Percentiles rank a stretch among this genome's conserved stretches.
phyloP scores from a whole-genome alignment of 2,888 invertebrate species.

The Plusia festucae region DNA sequence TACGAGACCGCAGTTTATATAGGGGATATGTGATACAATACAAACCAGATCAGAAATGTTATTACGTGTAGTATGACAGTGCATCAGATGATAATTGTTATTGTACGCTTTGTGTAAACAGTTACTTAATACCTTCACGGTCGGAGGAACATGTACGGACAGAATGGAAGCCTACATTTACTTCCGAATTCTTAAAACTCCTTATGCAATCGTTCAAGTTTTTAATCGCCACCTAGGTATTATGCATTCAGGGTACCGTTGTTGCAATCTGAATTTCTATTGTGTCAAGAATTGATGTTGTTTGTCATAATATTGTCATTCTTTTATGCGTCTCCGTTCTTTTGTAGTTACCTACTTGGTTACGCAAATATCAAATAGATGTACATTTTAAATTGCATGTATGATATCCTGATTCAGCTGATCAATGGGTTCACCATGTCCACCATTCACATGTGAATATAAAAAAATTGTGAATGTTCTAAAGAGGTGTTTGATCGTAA shows the following conservation, averaged over 20 bases:
- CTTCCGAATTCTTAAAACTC: conserved; percentile 76
- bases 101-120: conserved; percentile 62
- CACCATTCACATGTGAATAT: too few species aligned
- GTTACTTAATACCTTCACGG: conserved; percentile 73
- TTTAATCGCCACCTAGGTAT: conserved; percentile 48
- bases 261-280: conserved; percentile 55
- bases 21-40: conserved; percentile 13
- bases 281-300: conserved; percentile 43
- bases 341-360: neutral
- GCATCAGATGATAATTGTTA: conserved; percentile 37
- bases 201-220: conserved; percentile 65
- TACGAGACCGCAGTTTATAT: neutral
- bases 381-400: neutral
- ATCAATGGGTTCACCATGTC: too few species aligned
- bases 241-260: conserved; percentile 52
- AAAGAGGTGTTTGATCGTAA: neutral
- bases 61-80: conserved; percentile 29
- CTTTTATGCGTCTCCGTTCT: conserved; percentile 13
- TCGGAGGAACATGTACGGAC: conserved; percentile 68
- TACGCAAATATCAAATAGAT: neutral
- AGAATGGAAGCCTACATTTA: conserved; percentile 73
- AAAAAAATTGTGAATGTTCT: too few species aligned
- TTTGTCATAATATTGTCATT: conserved; percentile 50
- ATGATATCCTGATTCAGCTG: neutral
- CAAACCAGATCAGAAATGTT: conserved; percentile 11